Base-by-base conservation (phyloP, 2,888 invertebrate genomes). In the Agriotes lineatus region DNA sequence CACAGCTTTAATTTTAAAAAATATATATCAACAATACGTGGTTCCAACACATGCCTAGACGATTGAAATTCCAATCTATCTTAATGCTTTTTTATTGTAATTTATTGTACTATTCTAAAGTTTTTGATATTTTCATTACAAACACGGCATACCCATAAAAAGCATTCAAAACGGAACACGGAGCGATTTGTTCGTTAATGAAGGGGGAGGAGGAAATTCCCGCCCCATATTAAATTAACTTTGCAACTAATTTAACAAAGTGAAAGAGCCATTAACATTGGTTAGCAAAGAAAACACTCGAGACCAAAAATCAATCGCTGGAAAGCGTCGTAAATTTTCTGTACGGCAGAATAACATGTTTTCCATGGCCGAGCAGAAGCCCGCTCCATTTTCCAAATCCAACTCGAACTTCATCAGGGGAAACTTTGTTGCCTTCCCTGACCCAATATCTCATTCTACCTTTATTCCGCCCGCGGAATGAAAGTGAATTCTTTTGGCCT, bases 401-500 rank as follows among this genome's bases (percentile, higher is more conserved):
- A 37, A 44, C 42, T 12, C 16, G 18, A 42, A 42, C 57, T 20
- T 58, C 20, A 58, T 58, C 58, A 58, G 30, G 44, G 37, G 20
- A 42, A 22, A 48, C 22, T 48, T 22, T 14, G 39, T 56, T 56
- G 56, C 35, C 7, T 20, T 42, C 56, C 37, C 48, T 56, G 56
- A 56, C 56, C 56, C 56, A 48, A 48, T 48, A 48, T 48, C 48
- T 56, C 37, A 56, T 56, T 56, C 56, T 50, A 25, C 44, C 44
- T 39, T 18, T 16, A 14, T 44, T 44, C 44, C 16, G 30, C 6
- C 35, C 56, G 37, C 9, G 37, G 37, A 56, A 56, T 56, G 56
- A 56, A 56, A 56, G 37, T 19, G 19, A 56, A 56, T 56, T 56
- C 37, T 56, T 56, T 37, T 56, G 56, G 35, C 56, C 56, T 56